These are phyloP conservation scores for Heteropelma amictum DNA, from an alignment of 2,888 invertebrate species.

Conservation along the genomic window DNA sequence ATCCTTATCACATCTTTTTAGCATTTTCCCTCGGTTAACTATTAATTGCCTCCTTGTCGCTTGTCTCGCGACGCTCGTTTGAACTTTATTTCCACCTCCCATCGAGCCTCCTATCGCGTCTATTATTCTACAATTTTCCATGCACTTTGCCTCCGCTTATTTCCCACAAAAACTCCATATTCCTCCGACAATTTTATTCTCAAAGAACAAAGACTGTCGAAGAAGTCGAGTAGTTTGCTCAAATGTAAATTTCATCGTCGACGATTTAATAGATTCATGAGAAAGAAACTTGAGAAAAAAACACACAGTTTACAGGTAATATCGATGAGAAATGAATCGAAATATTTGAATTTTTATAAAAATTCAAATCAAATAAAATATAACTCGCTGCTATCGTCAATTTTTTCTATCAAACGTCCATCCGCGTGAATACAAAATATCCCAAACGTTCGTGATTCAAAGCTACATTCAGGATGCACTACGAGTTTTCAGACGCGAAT, in stretches of 20 bases:
- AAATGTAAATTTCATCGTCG: neutral
- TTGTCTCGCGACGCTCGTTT: conserved; percentile 32
- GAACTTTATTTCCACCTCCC: conserved; percentile 19
- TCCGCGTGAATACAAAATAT: no score
- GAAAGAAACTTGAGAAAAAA: neutral
- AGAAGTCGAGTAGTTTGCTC: neutral
- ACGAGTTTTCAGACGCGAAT: no score
- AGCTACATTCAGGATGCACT: no score
- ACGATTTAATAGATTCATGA: conserved; percentile 23
- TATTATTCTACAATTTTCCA: conserved; percentile 30
- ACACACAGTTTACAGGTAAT: no score
- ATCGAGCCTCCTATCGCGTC: neutral
- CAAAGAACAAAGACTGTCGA: conserved; percentile 25
- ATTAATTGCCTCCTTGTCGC: conserved; percentile 39
- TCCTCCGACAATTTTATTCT: neutral
- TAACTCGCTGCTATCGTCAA: no score
- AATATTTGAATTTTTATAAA: no score
- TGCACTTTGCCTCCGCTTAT: neutral
- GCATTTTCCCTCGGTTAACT: conserved; percentile 25
- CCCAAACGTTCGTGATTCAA: no score
- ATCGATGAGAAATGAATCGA: no score
- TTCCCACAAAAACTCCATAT: neutral
- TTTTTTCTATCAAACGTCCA: no score
- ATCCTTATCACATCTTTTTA: neutral
- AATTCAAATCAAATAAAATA: no score